Conservation (phyloP, 2,888 invertebrate species). For the Epistrophe eligans region DNA sequence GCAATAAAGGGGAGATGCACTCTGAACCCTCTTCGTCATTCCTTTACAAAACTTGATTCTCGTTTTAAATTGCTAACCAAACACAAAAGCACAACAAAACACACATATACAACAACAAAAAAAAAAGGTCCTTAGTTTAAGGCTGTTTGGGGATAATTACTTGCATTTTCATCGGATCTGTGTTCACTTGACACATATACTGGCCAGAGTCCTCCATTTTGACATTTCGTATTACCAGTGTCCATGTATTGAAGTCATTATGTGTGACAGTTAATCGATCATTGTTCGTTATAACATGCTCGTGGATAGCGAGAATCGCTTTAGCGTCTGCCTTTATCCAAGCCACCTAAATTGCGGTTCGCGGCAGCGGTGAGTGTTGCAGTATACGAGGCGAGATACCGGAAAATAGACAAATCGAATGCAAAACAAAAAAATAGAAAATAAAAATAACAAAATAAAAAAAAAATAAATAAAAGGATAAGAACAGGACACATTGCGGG, state of each 20-base stretch:
- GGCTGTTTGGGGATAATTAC: conserved; percentile 84
- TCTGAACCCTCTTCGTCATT: neutral
- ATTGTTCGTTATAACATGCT: conserved; percentile 97
- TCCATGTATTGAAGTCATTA: conserved; percentile 97
- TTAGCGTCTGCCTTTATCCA: conserved; percentile 98
- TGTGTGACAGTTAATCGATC: conserved; percentile 94
- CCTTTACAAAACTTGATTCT: neutral
- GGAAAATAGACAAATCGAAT: conserved; percentile 58
- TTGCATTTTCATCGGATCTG: conserved; percentile 97
- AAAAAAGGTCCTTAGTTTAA: conserved; percentile 13
- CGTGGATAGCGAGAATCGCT: conserved; percentile 96
- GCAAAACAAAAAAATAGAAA: conserved; percentile 20
- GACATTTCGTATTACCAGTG: conserved; percentile 93
- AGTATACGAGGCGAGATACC: conserved; percentile 42
- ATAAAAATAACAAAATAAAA: too few species aligned
- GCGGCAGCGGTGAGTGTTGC: conserved; percentile 22
- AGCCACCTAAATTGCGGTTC: conserved; percentile 88
- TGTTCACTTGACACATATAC: conserved; percentile 98
- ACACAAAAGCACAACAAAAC: conserved; percentile 21
- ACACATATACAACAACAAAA: neutral
- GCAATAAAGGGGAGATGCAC: conserved; percentile 4
- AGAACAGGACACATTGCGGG: conserved; percentile 34
- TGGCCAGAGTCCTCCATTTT: conserved; percentile 94
- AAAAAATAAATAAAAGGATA: conserved; percentile 24
- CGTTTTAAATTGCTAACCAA: conserved; percentile 52